phyloP scores from a whole-genome alignment of 1,140 invertebrate species.

The Orchesella cincta region DNA sequence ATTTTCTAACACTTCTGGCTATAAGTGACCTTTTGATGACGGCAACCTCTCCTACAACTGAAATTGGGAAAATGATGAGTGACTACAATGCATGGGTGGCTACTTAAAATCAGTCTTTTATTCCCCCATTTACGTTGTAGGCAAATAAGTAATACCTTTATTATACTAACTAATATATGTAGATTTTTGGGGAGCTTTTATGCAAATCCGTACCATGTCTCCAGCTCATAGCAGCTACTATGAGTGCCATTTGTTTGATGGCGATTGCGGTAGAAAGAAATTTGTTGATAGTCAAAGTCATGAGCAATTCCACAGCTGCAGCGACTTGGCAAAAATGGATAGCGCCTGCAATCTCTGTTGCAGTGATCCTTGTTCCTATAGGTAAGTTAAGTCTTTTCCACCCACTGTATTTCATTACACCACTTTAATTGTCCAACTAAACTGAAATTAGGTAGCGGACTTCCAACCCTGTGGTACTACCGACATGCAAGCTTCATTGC shows the following conservation, averaged over 20 bases:
- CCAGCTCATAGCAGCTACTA: constrained; percentile 33
- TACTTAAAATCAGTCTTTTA: too few species aligned
- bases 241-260: constrained; percentile 43
- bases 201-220: constrained; percentile 33
- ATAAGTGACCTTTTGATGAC: constrained; percentile 39
- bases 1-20: constrained; percentile 35
- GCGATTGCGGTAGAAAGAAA: constrained; percentile 46
- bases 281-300: constrained; percentile 34
- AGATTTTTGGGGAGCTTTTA: constrained; percentile 37
- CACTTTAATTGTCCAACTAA: too few species aligned
- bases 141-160: not conserved
- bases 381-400: too few species aligned
- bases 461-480: not conserved
- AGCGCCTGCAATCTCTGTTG: not conserved
- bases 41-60: constrained; percentile 25
- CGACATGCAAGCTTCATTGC: not conserved
- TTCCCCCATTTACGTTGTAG: not conserved
- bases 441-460: too few species aligned
- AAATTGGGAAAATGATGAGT: constrained; percentile 29
- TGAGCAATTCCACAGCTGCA: not conserved
- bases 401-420: too few species aligned
- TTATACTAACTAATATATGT: not conserved
- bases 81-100: constrained; percentile 43
- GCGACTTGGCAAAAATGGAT: not conserved
- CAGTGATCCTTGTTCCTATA: not conserved